A percentile compares a stretch with the other conserved stretches of the same genome.
Evolutionary conservation across 2,888 invertebrate genomes (phyloP).

Genomic region (Tenthredo amoena): DNA sequence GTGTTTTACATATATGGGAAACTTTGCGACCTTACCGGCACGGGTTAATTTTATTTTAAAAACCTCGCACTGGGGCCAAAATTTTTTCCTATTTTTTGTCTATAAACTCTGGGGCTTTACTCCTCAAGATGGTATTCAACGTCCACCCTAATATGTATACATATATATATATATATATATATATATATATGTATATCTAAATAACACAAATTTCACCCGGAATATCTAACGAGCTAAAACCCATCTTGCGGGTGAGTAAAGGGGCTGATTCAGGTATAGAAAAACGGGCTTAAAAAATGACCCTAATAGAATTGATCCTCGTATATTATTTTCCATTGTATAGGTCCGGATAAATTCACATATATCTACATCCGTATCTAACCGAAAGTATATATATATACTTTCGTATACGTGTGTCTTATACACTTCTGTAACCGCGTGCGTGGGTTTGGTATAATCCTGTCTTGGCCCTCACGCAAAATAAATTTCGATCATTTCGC

Average conservation of each 20-base stretch:
- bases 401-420: background rate
- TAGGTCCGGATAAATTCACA: constrained; percentile 26
- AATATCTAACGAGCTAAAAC: background rate
- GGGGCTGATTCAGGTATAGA: constrained; percentile 51
- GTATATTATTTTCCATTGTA: constrained; percentile 67
- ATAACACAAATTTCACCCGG: background rate
- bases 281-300: constrained; percentile 59
- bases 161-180: too few species aligned
- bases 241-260: background rate
- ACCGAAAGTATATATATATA: constrained; percentile 11
- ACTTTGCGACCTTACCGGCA: too few species aligned
- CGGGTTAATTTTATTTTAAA: too few species aligned
- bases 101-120: too few species aligned
- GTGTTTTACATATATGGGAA: too few species aligned
- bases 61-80: too few species aligned
- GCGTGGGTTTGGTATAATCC: constrained; percentile 1
- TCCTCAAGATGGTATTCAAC: too few species aligned
- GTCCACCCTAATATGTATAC: too few species aligned
- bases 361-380: constrained; percentile 19
- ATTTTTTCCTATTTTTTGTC: too few species aligned
- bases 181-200: background rate
- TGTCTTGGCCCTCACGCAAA: constrained; percentile 54
- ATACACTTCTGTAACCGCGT: background rate
- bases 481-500: constrained; percentile 63
- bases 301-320: constrained; percentile 60